A percentile compares a stretch with the other conserved stretches of the same genome.
Conservation (phyloP, 2,797 vertebrate genomes). For the Synaphobranchus kaupii region DNA sequence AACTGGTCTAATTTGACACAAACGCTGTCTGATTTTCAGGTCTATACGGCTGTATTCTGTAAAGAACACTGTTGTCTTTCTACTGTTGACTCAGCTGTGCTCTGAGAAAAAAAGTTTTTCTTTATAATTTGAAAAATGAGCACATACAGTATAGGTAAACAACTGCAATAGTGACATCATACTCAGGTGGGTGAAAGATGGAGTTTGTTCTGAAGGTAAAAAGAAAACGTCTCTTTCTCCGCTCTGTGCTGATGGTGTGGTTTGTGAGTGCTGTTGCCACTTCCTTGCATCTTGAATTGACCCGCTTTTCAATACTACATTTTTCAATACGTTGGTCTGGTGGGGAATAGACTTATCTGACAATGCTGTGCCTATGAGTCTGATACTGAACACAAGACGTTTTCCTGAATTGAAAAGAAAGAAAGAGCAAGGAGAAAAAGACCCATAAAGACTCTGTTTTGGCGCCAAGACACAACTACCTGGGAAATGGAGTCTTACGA, state of each 20-base stretch:
- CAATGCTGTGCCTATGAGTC: background rate
- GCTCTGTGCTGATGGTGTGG: background rate
- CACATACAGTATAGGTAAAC: background rate
- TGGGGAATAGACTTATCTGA: background rate
- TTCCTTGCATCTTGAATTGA: background rate
- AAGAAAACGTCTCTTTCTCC: background rate
- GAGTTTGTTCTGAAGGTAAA: background rate
- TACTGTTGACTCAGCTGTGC: no score
- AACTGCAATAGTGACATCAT: background rate
- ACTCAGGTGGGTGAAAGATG: background rate
- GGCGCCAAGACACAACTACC: background rate
- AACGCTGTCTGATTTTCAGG: no score
- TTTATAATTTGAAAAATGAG: background rate
- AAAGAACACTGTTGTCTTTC: no score
- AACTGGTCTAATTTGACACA: no score
- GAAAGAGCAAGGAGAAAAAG: background rate
- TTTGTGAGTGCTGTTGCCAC: background rate
- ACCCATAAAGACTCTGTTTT: background rate
- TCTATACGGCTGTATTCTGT: no score
- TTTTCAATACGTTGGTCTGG: background rate
- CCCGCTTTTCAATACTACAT: constrained; percentile 14
- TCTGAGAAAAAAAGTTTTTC: no score
- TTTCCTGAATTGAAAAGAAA: background rate
- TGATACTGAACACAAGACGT: background rate
- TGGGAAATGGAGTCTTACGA: background rate